A percentile compares a stretch with the other conserved stretches of the same genome.
Conservation (phyloP, 2,113 vertebrate genomes). For the Anhinga rufa region DNA sequence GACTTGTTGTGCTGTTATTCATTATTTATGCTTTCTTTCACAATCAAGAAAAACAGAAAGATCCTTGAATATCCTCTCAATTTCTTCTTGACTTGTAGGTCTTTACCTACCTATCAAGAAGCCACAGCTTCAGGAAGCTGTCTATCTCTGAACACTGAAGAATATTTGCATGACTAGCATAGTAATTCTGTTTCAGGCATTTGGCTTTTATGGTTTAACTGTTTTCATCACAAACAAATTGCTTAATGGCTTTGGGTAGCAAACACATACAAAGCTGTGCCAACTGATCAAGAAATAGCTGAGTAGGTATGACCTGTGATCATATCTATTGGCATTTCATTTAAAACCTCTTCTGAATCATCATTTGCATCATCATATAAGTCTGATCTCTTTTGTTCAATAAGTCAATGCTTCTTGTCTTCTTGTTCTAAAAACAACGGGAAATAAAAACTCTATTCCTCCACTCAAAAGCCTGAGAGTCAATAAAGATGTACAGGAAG, state of each 20-base stretch:
- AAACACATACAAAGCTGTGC: not conserved
- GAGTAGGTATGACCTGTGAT: not conserved
- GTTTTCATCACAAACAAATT: not conserved
- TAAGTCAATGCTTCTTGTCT: not conserved
- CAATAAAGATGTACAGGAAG: not conserved
- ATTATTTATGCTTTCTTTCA: not conserved
- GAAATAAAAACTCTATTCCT: not conserved
- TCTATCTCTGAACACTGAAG: not conserved
- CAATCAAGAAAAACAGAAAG: not conserved
- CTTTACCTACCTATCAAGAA: constrained; percentile 2
- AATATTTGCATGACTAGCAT: not conserved
- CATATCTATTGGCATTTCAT: not conserved
- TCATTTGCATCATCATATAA: not conserved
- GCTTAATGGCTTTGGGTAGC: constrained; percentile 8
- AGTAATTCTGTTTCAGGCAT: not conserved
- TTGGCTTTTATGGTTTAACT: not conserved
- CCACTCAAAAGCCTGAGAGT: not conserved
- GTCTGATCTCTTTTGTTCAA: not conserved
- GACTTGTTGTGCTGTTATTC: not conserved
- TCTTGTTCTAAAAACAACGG: not conserved
- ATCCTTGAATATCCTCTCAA: not conserved
- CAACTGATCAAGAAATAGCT: not conserved
- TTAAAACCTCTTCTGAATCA: constrained; percentile 14
- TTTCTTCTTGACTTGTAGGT: not conserved
- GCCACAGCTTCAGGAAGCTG: not conserved